Base-by-base conservation (phyloP, 92 coral and sea anemone species). In the Desmophyllum pertusum region DNA sequence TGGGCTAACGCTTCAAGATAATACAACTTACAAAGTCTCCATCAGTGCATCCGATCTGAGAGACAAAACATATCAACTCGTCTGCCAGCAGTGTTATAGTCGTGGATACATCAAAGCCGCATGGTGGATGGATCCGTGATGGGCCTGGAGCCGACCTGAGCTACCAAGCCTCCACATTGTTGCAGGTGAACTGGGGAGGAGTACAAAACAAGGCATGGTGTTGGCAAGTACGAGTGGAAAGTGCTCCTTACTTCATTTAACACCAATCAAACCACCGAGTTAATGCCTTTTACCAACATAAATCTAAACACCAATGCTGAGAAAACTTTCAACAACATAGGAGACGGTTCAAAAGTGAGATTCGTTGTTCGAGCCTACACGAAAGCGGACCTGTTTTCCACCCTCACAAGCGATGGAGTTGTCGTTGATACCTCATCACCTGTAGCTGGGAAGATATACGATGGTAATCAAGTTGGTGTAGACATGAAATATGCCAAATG, bases 161-260 rank as follows among this genome's bases (percentile, higher is more conserved):
- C 30, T 95, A 87, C 84, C 95, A 92, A 85, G 76, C 94, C 9
- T 81, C 88, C 27, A 92, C 84, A 80, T 67, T 77, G 6, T 81
- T 95, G 48, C 87, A 90, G 42, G 98, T 86, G 33, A 89, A 89
- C 70, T 95, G 98, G 98, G 98, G 98, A 14, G 98, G 98, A 39
- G 89, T 95, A 29, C 80, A 59, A n/a, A 45, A 80, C 98, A 51
- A 88, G 90, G 65, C 68, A 95, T 65, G 98, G 98, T 31, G 85
- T 93, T 43, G 91, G 81, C 15, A 89, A 84, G 72, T 95, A 95
- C 72, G 85, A 90, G 52, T 92, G 95, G 91, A 88, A 88, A 38
- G 93, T 93, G 23, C 21, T 81, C 30, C 66, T 90, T 30, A 89
- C 53, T n/a, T 79, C 93, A 21, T 76, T 79, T 46, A 83, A 87